Evolutionary conservation across 92 coral and sea anemone species (phyloP).

Genomic region (Epizoanthus fatuus): DNA sequence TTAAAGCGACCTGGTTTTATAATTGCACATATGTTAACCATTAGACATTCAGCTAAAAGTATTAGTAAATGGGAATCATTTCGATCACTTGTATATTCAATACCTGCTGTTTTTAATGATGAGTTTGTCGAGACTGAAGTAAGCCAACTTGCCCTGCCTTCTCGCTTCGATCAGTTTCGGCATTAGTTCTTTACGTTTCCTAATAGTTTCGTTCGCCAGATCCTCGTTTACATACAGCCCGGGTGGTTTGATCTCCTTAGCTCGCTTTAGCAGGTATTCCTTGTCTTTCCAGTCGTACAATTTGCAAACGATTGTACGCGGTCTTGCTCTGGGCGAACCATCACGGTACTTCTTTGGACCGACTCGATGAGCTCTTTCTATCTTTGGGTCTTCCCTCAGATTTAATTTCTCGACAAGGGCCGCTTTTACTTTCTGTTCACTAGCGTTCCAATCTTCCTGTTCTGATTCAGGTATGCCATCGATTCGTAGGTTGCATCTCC

Average conservation of each 20-base stretch:
- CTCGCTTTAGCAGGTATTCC: conserved; percentile 2
- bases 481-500: conserved; percentile 1
- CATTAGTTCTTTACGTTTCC: conserved; percentile 39
- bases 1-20: too few relatives aligned
- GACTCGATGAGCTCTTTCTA: conserved; percentile 32
- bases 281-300: conserved; percentile 49
- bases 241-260: conserved; percentile 25
- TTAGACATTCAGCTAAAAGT: too few relatives aligned
- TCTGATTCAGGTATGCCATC: not conserved
- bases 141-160: conserved; percentile 33
- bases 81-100: too few relatives aligned
- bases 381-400: not conserved
- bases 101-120: too few relatives aligned
- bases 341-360: not conserved
- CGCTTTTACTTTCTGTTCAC: not conserved
- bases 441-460: not conserved
- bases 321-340: conserved; percentile 7
- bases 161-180: conserved; percentile 18
- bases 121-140: conserved; percentile 1
- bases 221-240: conserved; percentile 36
- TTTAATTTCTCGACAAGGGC: not conserved
- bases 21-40: too few relatives aligned
- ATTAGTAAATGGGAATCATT: too few relatives aligned
- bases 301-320: conserved; percentile 42
- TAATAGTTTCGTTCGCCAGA: conserved; percentile 50